Evolutionary conservation across 2,888 invertebrate species (phyloP), one percentile per base, ranked within the genome.

Genomic region (Cabera pusaria): DNA sequence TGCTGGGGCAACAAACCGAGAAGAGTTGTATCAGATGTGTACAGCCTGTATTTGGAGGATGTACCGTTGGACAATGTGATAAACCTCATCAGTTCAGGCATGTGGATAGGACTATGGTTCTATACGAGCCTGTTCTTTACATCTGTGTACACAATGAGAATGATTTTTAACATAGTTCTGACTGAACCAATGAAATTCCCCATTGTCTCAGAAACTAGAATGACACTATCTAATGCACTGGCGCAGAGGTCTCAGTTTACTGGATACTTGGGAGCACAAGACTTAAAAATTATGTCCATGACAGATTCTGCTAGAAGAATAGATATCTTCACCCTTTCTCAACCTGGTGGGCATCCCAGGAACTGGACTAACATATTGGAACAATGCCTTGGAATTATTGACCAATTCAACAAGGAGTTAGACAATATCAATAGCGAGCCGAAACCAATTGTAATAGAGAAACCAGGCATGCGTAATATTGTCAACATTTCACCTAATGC

Each of bases 271-370:
- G 96, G 94, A 3, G 95, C 93, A 44, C 87, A 93, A 43, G 96
- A 96, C 71, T 86, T 97, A 8, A 91, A 90, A 56, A 90, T 91
- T 16, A 71, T 96, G 57, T 90, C 94, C 0, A 90, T 92, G 58
- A 92, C 91, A 60, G 92, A 93, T 21, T 66, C 81, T 9, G 28
- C 48, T 0, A 88, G 95, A 55, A 90, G 96, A 26, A 72, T 85
- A 51, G 82, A 92, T 37, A 83, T 97, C 21, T 97, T 94, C 65
- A 90, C 92, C 6, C 80, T 96, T 0, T 95, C 95, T 14, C 92
- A 93, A 61, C 96, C 96, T 11, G 96, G 96, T 8, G 96, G 96
- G 14, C 96, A 96, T 74, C 96, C 97, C 0, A 93, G 95, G 62
- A 96, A 95, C 63, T 97, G 97, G 97, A 95, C 93, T 60, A 90